phyloP scores from a whole-genome alignment of 2,113 vertebrate genomes.

The Herpetotheres cachinnans region DNA sequence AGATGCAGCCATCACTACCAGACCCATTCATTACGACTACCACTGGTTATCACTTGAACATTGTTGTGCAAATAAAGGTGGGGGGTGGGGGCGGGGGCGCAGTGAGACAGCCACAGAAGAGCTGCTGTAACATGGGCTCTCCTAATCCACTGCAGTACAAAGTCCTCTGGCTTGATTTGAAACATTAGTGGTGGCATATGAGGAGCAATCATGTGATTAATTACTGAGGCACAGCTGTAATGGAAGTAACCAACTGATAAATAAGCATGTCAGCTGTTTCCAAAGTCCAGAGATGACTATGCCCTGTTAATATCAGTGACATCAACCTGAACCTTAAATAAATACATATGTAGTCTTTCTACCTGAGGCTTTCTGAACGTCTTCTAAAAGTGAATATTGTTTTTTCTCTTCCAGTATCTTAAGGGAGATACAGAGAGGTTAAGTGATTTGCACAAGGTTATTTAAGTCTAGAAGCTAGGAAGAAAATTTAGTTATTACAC shows the following conservation, averaged over 20 bases:
- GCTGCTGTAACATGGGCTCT: background rate
- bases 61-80: no score
- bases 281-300: background rate
- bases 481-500: background rate
- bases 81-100: no score
- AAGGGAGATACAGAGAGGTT: background rate
- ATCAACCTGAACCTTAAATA: background rate
- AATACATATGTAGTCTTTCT: background rate
- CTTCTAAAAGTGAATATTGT: background rate
- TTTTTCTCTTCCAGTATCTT: background rate
- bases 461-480: background rate
- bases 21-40: no score
- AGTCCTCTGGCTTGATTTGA: background rate
- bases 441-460: conserved; percentile 8
- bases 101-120: background rate
- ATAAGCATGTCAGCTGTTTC: background rate
- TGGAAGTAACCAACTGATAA: background rate
- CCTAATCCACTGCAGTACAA: background rate
- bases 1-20: no score
- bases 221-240: background rate
- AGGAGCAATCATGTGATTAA: background rate
- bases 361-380: background rate
- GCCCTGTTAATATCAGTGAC: background rate
- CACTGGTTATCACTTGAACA: no score
- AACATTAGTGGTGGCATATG: background rate